These are phyloP conservation scores for Papilio demoleus DNA, from an alignment of 2,888 invertebrate species.

Conservation along the genomic window DNA sequence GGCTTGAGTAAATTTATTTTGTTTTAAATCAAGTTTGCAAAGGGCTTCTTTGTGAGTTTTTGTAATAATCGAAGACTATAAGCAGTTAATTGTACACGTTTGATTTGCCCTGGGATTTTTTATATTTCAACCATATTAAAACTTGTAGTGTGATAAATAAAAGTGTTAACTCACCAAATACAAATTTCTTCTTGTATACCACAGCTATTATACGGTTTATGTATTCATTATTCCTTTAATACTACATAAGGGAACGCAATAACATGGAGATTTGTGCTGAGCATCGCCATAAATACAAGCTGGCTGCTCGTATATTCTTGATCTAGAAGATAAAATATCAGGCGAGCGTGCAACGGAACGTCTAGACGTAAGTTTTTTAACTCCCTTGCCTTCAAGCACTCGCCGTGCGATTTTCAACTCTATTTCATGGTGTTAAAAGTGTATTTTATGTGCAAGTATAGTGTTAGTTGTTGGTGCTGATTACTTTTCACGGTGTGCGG, in stretches of 20 bases:
- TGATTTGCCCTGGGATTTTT: no score
- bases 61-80: not conserved
- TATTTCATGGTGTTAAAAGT: conserved; percentile 47
- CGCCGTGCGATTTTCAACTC: conserved; percentile 46
- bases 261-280: conserved; percentile 21
- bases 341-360: conserved; percentile 57
- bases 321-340: conserved; percentile 48
- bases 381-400: conserved; percentile 19
- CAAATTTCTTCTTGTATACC: not conserved
- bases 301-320: conserved; percentile 37
- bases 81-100: not conserved
- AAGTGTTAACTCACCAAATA: no score
- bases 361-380: conserved; percentile 48
- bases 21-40: not conserved
- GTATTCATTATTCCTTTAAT: conserved; percentile 23
- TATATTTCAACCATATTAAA: no score
- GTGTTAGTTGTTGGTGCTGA: conserved; percentile 51
- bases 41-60: not conserved
- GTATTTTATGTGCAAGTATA: conserved; percentile 19
- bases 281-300: conserved; percentile 32
- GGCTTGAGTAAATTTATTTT: conserved; percentile 7
- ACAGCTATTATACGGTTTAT: conserved; percentile 2
- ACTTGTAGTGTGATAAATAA: no score
- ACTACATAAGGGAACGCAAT: conserved; percentile 17
- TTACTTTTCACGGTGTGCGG: conserved; percentile 63